Conservation (phyloP, 2,888 invertebrate genomes). For the Dusona sp. region DNA sequence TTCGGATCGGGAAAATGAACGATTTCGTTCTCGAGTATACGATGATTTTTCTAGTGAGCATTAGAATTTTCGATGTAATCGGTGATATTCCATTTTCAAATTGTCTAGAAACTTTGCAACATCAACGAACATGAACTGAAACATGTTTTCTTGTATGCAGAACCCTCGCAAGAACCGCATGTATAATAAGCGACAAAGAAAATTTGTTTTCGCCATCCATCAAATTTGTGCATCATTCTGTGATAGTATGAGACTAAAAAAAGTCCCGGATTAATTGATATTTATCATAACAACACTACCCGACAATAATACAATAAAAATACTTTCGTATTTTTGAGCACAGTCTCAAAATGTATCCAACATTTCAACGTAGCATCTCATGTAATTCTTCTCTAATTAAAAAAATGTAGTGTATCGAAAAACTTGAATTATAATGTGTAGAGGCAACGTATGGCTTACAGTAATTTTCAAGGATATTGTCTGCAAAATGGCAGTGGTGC, state of each 20-base stretch:
- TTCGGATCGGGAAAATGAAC: too few relatives aligned
- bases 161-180: too few relatives aligned
- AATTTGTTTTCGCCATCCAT: not conserved
- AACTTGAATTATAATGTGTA: not conserved
- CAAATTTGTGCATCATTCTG: not conserved
- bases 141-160: too few relatives aligned
- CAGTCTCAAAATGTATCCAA: not conserved
- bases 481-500: not conserved
- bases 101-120: too few relatives aligned
- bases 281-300: not conserved
- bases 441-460: not conserved
- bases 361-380: not conserved
- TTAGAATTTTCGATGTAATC: too few relatives aligned
- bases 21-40: too few relatives aligned
- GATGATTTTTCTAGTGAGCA: too few relatives aligned
- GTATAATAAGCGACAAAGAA: not conserved
- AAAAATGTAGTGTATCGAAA: not conserved
- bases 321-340: not conserved
- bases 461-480: not conserved
- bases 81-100: too few relatives aligned
- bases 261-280: not conserved
- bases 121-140: too few relatives aligned
- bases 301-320: not conserved
- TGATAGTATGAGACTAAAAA: not conserved
- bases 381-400: not conserved